Base-by-base conservation (phyloP, 2,888 invertebrate species). In the Drosophila imparisetae region DNA sequence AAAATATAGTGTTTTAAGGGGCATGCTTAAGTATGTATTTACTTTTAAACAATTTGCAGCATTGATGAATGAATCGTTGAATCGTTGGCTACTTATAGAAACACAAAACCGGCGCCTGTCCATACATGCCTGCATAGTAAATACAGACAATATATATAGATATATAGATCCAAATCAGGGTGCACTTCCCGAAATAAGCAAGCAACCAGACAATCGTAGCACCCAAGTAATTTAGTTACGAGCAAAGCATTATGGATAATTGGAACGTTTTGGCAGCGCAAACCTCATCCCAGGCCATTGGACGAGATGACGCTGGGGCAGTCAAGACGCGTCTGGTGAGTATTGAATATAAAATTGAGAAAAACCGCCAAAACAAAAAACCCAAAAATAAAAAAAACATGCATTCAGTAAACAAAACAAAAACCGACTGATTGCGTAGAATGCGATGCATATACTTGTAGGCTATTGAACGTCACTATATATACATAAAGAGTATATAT, bases 181-280 rank as follows among this genome's bases (percentile, higher is more conserved):
- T 58, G 40, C 73, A 45, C 61, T 11, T 49, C 68, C 80, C 70
- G 48, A 58, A 34, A 38, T 36, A 65, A 71, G 27, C 49, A 65
- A 68, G n/a, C 45, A 57, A 45, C 49, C 18, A 63, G 50, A 81
- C 32, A 54, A 62, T 45, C 45, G 45, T 48, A 42, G 32, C 30
- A 52, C 58, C 58, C 66, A 55, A 66, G 66, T 71, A 48, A 42
- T 63, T 73, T 38, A 67, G 38, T 42, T 62, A 69, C 40, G 69
- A 52, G 40, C 58, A 54, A 73, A 57, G 15, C 63, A 80, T 67
- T 58, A 96, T 96, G 96, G 96, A 96, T 94, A 95, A 95, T 83
- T 96, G 96, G 96, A 96, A 95, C 72, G 95, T 95, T 83, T 93
- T 96, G 90, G 95, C 95, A 83, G 95, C 95, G 83, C 95, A 95